phyloP scores from a whole-genome alignment of 2,888 invertebrate species.

The Drosophila paracracens region DNA sequence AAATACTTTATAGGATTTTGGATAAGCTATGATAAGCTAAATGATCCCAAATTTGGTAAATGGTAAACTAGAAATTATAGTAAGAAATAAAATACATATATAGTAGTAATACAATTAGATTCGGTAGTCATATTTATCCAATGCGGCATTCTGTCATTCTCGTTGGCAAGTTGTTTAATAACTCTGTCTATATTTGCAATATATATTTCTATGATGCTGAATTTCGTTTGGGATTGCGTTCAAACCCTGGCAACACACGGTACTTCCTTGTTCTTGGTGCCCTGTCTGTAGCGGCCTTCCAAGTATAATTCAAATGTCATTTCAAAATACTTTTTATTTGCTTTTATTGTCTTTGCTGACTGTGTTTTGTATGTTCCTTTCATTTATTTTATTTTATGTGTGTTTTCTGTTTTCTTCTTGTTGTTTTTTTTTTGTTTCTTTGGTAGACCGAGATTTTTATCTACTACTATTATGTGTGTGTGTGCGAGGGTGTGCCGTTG shows the following conservation, averaged over 20 bases:
- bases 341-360: conserved; percentile 67
- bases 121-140: no score
- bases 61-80: neutral
- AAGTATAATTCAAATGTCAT: conserved; percentile 68
- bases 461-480: conserved; percentile 20
- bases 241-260: conserved; percentile 8
- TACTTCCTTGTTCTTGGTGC: conserved; percentile 15
- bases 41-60: neutral
- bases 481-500: conserved; percentile 25
- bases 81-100: neutral
- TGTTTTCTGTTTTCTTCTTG: conserved; percentile 1
- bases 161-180: neutral
- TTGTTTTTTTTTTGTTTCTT: conserved; percentile 13
- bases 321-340: conserved; percentile 70
- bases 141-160: no score
- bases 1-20: neutral
- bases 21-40: neutral
- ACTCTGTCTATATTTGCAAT: neutral
- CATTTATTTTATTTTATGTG: conserved; percentile 16
- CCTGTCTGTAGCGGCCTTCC: conserved; percentile 21
- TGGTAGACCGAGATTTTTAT: conserved; percentile 63
- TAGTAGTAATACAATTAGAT: neutral
- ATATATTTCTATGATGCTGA: neutral
- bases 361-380: conserved; percentile 28
- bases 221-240: neutral